Percentiles rank a stretch among this genome's conserved stretches.
phyloP scores from a whole-genome alignment of 2,888 invertebrate genomes.

The Nebria brevicollis region DNA sequence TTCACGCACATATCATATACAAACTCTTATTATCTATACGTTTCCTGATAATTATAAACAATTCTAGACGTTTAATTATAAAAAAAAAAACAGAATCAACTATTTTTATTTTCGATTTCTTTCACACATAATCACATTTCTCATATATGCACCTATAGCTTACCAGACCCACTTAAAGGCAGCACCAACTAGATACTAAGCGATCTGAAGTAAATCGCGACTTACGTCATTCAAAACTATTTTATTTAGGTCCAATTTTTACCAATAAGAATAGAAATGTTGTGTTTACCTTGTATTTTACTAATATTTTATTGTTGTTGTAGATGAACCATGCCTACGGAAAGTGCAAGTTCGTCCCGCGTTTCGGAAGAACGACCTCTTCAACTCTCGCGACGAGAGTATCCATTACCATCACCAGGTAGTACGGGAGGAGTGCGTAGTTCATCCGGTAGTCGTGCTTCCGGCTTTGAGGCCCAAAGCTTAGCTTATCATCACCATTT shows the following conservation, averaged over 20 bases:
- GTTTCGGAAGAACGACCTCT: constrained; percentile 62
- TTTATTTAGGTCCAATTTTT: too few relatives aligned
- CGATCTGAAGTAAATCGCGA: too few relatives aligned
- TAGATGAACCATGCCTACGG: constrained; percentile 48
- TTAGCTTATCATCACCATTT: constrained; percentile 73
- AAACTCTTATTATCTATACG: background rate
- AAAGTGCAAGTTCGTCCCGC: constrained; percentile 42
- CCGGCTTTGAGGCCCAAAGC: constrained; percentile 72
- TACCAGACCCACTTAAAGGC: background rate
- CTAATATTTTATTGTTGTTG: constrained; percentile 7
- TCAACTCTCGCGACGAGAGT: constrained; percentile 67
- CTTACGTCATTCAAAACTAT: too few relatives aligned
- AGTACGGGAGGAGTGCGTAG: constrained; percentile 69
- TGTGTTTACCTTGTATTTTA: background rate
- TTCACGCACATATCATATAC: background rate
- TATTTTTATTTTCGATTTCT: background rate
- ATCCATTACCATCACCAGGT: constrained; percentile 63
- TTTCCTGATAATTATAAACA: background rate
- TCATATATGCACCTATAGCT: background rate
- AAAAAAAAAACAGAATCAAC: background rate
- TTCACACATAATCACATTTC: background rate
- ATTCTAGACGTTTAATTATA: background rate
- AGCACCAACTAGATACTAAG: too few relatives aligned
- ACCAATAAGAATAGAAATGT: too few relatives aligned
- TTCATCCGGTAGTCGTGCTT: constrained; percentile 68